phyloP scores from a whole-genome alignment of 1,140 invertebrate genomes.

The Rhizoglyphus robini region DNA sequence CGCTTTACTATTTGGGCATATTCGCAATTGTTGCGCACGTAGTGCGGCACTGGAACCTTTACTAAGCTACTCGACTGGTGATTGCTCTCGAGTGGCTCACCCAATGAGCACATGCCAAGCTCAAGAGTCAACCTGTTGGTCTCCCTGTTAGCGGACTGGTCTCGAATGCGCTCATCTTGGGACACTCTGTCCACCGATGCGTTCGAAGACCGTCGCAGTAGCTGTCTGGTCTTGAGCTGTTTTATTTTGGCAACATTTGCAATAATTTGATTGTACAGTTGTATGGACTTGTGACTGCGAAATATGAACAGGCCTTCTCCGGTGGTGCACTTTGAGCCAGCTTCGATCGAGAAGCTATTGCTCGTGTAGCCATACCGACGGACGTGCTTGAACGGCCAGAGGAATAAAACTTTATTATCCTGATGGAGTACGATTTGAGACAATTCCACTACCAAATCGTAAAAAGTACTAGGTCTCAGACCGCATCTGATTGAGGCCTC shows the following conservation, averaged over 20 bases:
- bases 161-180: no score
- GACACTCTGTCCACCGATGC: not conserved
- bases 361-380: conserved; percentile 63
- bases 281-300: conserved; percentile 34
- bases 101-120: no score
- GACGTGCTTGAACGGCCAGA: conserved; percentile 75
- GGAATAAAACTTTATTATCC: conserved; percentile 45
- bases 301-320: conserved; percentile 69
- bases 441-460: conserved; percentile 50
- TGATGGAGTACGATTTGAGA: conserved; percentile 55
- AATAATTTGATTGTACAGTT: not conserved
- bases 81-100: no score
- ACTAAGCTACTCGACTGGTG: not conserved
- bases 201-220: not conserved
- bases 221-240: not conserved
- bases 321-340: conserved; percentile 69
- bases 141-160: no score
- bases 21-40: conserved; percentile 19
- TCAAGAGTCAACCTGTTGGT: no score
- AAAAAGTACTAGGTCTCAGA: conserved; percentile 44
- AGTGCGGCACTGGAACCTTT: conserved; percentile 17
- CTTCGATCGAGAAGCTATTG: conserved; percentile 73
- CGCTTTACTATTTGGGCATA: conserved; percentile 17
- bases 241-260: conserved; percentile 1
- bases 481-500: conserved; percentile 59